Base-by-base conservation (phyloP, 2,888 invertebrate genomes). In the Macroteleia sp. region DNA sequence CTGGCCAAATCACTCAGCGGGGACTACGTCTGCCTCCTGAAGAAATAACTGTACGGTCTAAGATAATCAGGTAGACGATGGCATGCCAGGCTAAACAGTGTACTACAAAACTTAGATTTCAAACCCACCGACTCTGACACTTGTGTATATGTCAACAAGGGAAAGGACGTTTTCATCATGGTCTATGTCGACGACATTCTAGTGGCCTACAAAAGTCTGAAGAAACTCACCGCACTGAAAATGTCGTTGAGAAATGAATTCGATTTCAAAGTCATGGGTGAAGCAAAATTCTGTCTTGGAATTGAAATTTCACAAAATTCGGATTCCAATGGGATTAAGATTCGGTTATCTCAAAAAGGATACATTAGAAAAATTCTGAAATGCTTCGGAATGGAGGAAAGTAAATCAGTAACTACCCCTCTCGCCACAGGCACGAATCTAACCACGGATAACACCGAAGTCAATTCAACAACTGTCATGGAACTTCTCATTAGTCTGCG, bases 211-310 rank as follows among this genome's bases (percentile, higher is more conserved):
- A 44, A 52, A 3, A 28, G 42, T 9, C 6, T 4, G 28, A 4
- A 28, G 9, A 28, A 10, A 12, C 19, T 16, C 14, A 16, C 4
- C 14, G 3, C 2, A 4, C 14, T 39, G 14, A 39, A 12, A 17
- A 39, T 5, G 17, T 10, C 16, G 8, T n/a, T 39, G n/a, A 10
- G 9, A 1, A 16, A 39, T 9, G 16, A 39, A 17, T 84, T 84
- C 36, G 30, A 66, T 8, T 61, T 81, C 25, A 81, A 81, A 48
- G 80, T 83, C 36, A 46, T 84, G 1, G 85, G 82, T 17, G 59
- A 70, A 30, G 79, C 69, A 1, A 61, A 39, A 3, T 71, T 78
- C 52, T 85, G 82, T 54, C 64, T 86, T 9, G 83, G 83, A 19
- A 81, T 86, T 1, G 82, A 85, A 54, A 80, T 85, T 12, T 19